Conservation (phyloP, 2,888 invertebrate species). For the Caenorhabditis sp. region DNA sequence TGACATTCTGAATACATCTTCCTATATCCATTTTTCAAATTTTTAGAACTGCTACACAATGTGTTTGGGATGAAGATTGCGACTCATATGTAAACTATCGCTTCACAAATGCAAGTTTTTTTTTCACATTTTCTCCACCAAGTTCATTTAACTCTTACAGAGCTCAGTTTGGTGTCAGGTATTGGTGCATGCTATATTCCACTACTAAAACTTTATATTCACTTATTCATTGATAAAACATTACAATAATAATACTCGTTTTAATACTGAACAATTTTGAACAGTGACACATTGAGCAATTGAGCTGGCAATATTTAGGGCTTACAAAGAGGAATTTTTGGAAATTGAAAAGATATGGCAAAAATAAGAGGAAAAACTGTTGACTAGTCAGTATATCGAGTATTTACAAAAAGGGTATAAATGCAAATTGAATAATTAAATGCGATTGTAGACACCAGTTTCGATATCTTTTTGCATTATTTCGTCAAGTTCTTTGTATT, state of each 20-base stretch:
- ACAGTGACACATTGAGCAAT: conserved; percentile 4
- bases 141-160: too few relatives aligned
- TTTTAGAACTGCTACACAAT: conserved; percentile 38
- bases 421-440: conserved; percentile 26
- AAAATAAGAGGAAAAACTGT: background rate
- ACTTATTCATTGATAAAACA: background rate
- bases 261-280: background rate
- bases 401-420: background rate
- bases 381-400: conserved; percentile 4
- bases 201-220: conserved; percentile 26
- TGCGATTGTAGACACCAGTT: conserved; percentile 58
- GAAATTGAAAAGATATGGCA: background rate
- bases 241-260: conserved; percentile 9
- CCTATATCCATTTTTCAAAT: background rate
- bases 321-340: background rate
- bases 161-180: conserved; percentile 57
- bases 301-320: conserved; percentile 4
- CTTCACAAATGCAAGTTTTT: conserved; percentile 80
- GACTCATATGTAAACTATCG: conserved; percentile 78
- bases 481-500: conserved; percentile 55
- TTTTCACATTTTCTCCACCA: background rate
- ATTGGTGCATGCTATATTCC: conserved; percentile 53
- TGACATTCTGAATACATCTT: background rate
- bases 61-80: conserved; percentile 46
- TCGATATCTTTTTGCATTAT: conserved; percentile 64